A percentile compares a stretch with the other conserved stretches of the same genome.
Evolutionary conservation across 2,797 vertebrate species (phyloP).

Genomic region (Phrynocephalus forsythii): DNA sequence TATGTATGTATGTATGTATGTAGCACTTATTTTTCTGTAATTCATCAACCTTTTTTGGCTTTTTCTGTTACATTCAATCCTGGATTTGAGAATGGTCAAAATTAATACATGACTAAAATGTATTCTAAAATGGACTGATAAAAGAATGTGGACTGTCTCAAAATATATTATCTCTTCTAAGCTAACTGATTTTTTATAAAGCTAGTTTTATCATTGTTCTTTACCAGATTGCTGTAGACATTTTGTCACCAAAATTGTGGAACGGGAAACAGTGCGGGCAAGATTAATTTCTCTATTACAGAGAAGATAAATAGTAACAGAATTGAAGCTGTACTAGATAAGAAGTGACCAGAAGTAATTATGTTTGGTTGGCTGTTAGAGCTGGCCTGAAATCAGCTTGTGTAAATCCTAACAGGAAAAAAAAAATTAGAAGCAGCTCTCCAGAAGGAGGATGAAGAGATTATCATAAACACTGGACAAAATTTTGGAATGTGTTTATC

Average conservation of each 20-base stretch:
- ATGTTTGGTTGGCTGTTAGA: slow-evolving; percentile 34
- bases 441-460: background rate
- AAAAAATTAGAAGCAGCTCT: background rate
- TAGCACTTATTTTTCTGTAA: background rate
- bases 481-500: background rate
- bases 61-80: background rate
- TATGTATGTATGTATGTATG: no score
- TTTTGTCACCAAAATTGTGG: slow-evolving; percentile 18
- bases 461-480: background rate
- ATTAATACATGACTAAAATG: background rate
- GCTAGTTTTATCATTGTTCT: slow-evolving; percentile 6
- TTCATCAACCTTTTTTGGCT: background rate
- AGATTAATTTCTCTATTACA: slow-evolving; percentile 57
- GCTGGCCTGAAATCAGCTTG: slow-evolving; percentile 49
- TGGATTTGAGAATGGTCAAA: slow-evolving; percentile 47
- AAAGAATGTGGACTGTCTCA: slow-evolving; percentile 24
- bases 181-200: background rate
- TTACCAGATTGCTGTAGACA: background rate
- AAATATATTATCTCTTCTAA: background rate
- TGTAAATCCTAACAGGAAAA: background rate
- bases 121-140: slow-evolving; percentile 33
- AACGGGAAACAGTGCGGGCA: slow-evolving; percentile 39
- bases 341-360: slow-evolving; percentile 52
- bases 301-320: slow-evolving; percentile 50
- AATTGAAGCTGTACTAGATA: slow-evolving; percentile 36